These are phyloP conservation scores for Ichneumoninae sp. DNA, from an alignment of 2,888 invertebrate species.

Conservation along the genomic window DNA sequence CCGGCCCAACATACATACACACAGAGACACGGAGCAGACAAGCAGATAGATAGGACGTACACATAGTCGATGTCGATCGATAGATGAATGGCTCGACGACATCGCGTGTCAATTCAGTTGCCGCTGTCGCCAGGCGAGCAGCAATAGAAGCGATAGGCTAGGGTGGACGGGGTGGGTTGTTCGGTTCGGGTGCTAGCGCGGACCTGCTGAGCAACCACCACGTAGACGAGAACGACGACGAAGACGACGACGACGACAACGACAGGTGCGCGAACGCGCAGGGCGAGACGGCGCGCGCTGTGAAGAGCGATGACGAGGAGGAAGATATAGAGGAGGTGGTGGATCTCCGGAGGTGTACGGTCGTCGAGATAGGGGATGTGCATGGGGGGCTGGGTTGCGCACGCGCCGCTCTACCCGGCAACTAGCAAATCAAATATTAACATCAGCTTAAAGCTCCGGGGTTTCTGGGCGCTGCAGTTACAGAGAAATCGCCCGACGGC, in stretches of 20 bases:
- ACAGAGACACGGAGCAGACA: slow-evolving; percentile 14
- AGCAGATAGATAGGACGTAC: slow-evolving; percentile 22
- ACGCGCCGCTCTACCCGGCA: slow-evolving; percentile 67
- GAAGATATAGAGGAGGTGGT: slow-evolving; percentile 23
- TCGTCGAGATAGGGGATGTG: slow-evolving; percentile 32
- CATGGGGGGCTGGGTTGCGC: slow-evolving; percentile 43
- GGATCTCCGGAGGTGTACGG: slow-evolving; percentile 15
- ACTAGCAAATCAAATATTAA: slow-evolving; percentile 68
- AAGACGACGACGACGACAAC: slow-evolving; percentile 9
- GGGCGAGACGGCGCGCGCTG: slow-evolving; percentile 24
- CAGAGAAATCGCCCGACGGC: not conserved
- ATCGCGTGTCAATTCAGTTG: slow-evolving; percentile 69
- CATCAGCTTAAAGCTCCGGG: slow-evolving; percentile 56
- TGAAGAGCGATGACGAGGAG: slow-evolving; percentile 19
- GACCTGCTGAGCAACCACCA: slow-evolving; percentile 47
- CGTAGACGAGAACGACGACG: slow-evolving; percentile 33
- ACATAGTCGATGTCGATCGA: slow-evolving; percentile 67
- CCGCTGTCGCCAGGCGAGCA: slow-evolving; percentile 69
- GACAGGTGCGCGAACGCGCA: slow-evolving; percentile 59
- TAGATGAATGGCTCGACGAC: slow-evolving; percentile 69
- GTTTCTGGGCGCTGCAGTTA: slow-evolving; percentile 25
- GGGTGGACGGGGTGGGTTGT: slow-evolving; percentile 22
- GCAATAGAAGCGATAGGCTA: slow-evolving; percentile 58
- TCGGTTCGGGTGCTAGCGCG: slow-evolving; percentile 40
- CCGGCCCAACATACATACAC: not conserved